These are phyloP conservation scores for Apodemus agrarius DNA, from an alignment of 2,797 vertebrate genomes.

Conservation along the genomic window DNA sequence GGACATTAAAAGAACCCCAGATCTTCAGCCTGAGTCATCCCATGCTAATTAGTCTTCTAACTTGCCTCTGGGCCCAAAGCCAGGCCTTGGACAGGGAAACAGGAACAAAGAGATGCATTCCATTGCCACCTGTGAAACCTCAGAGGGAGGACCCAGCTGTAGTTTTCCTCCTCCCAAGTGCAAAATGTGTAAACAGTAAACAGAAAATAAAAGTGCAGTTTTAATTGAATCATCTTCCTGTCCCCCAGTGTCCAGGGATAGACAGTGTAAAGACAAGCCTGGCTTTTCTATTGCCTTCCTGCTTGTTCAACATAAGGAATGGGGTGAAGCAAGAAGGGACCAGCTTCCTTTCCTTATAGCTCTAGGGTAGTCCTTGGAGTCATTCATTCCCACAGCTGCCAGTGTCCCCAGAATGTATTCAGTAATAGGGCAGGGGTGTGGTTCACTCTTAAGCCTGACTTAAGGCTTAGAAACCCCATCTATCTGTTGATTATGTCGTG, in stretches of 20 bases:
- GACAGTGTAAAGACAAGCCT: conserved; percentile 40
- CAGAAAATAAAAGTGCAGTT: too few relatives aligned
- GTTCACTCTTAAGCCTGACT: too few relatives aligned
- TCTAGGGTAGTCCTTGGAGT: too few relatives aligned
- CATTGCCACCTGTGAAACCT: conserved; percentile 80
- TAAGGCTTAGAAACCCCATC: too few relatives aligned
- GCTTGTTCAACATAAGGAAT: conserved; percentile 53
- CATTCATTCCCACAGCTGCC: too few relatives aligned
- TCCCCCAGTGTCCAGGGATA: not conserved
- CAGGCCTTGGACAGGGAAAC: conserved; percentile 61
- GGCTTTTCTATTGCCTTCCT: conserved; percentile 61
- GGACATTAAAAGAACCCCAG: conserved; percentile 74
- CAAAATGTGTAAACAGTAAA: too few relatives aligned
- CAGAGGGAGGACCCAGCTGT: conserved; percentile 70
- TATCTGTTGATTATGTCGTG: too few relatives aligned
- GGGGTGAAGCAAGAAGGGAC: conserved; percentile 54
- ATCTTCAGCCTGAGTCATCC: too few relatives aligned
- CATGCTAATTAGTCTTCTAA: conserved; percentile 75
- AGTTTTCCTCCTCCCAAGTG: conserved; percentile 76
- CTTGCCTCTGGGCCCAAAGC: conserved; percentile 56
- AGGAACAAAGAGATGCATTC: conserved; percentile 74
- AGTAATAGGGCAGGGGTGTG: too few relatives aligned
- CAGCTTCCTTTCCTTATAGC: not conserved
- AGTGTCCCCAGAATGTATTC: too few relatives aligned
- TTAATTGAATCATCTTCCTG: conserved; percentile 65